phyloP scores from a whole-genome alignment of 2,113 vertebrate species.

The Trematocara nigrifrons region DNA sequence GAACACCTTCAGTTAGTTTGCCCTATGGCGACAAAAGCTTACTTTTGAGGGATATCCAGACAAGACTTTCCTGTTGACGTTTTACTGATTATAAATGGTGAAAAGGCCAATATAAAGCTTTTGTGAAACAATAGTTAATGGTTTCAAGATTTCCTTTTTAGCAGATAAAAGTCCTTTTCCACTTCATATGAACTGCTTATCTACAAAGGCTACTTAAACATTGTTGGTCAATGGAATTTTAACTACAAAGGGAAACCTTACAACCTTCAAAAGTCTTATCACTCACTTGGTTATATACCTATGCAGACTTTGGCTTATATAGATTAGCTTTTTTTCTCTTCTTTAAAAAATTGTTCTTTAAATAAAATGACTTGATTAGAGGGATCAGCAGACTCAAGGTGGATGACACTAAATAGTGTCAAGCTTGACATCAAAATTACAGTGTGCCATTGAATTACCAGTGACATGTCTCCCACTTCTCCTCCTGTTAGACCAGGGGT shows the following conservation, averaged over 20 bases:
- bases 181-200: not conserved
- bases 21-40: not conserved
- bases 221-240: not conserved
- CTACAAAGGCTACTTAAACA: not conserved
- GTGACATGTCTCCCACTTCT: not conserved
- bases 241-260: not conserved
- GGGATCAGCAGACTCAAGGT: not conserved
- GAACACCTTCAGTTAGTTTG: not conserved
- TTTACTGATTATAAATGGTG: not conserved
- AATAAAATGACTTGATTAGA: not conserved
- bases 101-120: not conserved
- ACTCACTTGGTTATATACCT: not conserved
- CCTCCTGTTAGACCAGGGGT: not conserved
- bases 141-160: not conserved
- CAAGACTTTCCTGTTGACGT: not conserved
- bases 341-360: not conserved
- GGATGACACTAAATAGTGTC: not conserved
- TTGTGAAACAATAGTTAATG: not conserved
- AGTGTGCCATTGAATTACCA: not conserved
- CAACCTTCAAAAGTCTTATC: not conserved
- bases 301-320: not conserved
- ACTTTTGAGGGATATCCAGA: not conserved
- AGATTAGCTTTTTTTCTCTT: not conserved
- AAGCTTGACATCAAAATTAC: not conserved
- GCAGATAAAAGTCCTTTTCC: not conserved